Evolutionary conservation across 2,797 vertebrate species (phyloP).

Genomic region (Euphonia xanthogaster): DNA sequence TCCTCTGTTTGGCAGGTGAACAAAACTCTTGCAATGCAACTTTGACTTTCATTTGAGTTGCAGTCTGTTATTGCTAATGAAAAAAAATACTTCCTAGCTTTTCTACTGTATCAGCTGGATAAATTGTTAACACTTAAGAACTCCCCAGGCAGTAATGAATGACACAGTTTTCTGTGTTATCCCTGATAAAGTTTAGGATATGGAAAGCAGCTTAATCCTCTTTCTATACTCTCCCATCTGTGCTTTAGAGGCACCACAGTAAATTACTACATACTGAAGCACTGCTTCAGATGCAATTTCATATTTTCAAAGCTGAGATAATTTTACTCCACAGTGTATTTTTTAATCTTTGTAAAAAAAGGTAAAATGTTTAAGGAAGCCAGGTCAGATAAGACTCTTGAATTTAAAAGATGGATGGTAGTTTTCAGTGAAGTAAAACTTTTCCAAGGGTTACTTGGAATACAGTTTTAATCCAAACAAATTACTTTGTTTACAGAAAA

Average conservation of each 20-base stretch:
- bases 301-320: conserved; percentile 61
- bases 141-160: conserved; percentile 68
- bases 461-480: conserved; percentile 20
- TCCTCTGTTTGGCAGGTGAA: conserved; percentile 39
- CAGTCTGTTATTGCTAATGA: conserved; percentile 60
- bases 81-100: conserved; percentile 55
- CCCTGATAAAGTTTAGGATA: conserved; percentile 70
- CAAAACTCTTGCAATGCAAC: conserved; percentile 52
- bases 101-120: conserved; percentile 66
- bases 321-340: conserved; percentile 43
- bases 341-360: conserved; percentile 64
- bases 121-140: conserved; percentile 74
- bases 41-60: conserved; percentile 65
- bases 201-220: conserved; percentile 73
- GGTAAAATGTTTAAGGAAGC: conserved; percentile 53
- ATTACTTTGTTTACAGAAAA: conserved; percentile 47
- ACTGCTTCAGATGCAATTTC: conserved; percentile 55
- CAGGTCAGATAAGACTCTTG: conserved; percentile 23
- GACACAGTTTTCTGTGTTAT: conserved; percentile 73
- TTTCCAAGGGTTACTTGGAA: conserved; percentile 21
- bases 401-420: neutral
- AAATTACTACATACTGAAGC: conserved; percentile 47
- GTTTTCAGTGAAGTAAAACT: conserved; percentile 6
- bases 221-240: conserved; percentile 67
- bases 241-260: conserved; percentile 55